Percentiles rank a stretch among this genome's conserved stretches.
phyloP scores from a whole-genome alignment of 1,140 invertebrate genomes.

The Bombus confusus region DNA sequence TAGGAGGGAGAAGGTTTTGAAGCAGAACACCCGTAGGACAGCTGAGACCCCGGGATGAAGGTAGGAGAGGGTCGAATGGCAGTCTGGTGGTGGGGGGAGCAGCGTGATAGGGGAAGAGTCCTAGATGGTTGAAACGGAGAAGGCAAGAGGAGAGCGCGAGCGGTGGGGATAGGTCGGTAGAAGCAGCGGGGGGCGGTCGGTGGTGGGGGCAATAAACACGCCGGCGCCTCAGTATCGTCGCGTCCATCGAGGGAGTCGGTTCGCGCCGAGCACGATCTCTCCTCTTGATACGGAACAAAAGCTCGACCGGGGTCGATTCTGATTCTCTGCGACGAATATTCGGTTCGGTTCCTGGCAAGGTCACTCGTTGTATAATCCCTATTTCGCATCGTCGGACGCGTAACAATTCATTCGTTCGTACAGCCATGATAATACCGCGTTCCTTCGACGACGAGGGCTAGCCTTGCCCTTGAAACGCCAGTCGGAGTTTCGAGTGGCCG shows the following conservation, averaged over 20 bases:
- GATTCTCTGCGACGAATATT: not conserved
- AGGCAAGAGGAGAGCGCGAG: slow-evolving; percentile 3
- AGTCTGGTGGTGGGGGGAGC: not conserved
- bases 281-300: slow-evolving; percentile 38
- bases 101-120: slow-evolving; percentile 17
- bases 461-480: slow-evolving; percentile 44
- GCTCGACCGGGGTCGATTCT: not conserved
- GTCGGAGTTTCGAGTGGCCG: slow-evolving; percentile 31
- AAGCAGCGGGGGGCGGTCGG: not conserved
- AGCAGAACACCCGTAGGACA: slow-evolving; percentile 58
- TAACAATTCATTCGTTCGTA: no score
- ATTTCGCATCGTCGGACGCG: not conserved
- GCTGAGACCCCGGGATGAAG: slow-evolving; percentile 57
- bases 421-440: not conserved
- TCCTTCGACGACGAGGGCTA: slow-evolving; percentile 41
- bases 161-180: not conserved
- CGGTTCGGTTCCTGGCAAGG: not conserved
- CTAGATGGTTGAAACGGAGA: slow-evolving; percentile 29
- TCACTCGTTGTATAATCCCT: no score
- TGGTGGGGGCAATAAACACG: slow-evolving; percentile 72
- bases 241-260: slow-evolving; percentile 58
- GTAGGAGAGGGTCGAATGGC: slow-evolving; percentile 33
- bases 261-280: slow-evolving; percentile 16
- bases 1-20: slow-evolving; percentile 8
- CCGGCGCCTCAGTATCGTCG: slow-evolving; percentile 79